Percentiles rank a stretch among this genome's conserved stretches.
Conservation (phyloP, 2,888 invertebrate species). For the Lathronympha strigana region DNA sequence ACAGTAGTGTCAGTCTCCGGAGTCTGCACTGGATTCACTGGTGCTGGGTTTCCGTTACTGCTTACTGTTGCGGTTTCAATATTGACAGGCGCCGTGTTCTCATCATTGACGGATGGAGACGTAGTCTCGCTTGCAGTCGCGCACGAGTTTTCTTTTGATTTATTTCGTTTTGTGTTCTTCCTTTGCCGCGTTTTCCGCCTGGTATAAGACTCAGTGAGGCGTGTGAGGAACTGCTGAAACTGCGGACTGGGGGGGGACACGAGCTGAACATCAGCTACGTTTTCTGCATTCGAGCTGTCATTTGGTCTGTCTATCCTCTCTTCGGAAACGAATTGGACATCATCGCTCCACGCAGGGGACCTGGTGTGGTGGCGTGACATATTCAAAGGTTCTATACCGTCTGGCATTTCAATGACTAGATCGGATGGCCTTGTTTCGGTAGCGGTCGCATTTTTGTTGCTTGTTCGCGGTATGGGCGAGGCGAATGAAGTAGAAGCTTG, state of each 20-base stretch:
- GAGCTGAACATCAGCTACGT: background rate
- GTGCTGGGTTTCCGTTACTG: constrained; percentile 20
- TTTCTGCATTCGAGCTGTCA: background rate
- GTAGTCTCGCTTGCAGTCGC: background rate
- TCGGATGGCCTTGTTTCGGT: background rate
- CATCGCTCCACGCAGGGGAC: constrained; percentile 8
- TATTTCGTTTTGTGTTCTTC: background rate
- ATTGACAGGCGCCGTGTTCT: background rate
- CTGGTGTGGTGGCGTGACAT: background rate
- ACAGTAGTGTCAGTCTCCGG: background rate
- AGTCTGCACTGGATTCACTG: background rate
- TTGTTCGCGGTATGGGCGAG: background rate
- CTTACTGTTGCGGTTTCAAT: background rate
- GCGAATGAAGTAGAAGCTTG: background rate
- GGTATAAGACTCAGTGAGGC: background rate
- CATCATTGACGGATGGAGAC: background rate
- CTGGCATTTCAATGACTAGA: constrained; percentile 26
- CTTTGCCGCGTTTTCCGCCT: background rate
- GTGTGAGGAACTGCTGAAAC: background rate
- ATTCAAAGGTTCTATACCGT: constrained; percentile 7
- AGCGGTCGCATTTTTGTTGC: background rate
- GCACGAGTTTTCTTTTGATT: background rate
- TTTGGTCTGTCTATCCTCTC: background rate
- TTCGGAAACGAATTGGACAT: constrained; percentile 25
- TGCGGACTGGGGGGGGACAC: background rate